Evolutionary conservation across 2,113 vertebrate genomes (phyloP), one percentile per base, ranked within the genome.

Genomic region (Baryphthengus martii): DNA sequence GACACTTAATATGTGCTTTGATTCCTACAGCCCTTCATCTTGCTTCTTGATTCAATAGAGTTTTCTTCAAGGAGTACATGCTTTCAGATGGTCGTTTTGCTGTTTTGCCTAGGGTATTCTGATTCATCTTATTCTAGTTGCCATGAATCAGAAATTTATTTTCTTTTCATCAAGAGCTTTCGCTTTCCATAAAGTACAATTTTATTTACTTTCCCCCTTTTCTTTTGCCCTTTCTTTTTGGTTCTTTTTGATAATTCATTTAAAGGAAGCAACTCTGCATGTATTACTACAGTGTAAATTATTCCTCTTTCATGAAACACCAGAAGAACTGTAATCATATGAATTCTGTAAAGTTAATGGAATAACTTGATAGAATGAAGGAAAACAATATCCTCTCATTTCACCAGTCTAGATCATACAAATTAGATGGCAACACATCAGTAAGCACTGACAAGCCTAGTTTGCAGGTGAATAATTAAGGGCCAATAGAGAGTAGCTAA

Each of bases 41-140:
- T 96, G 65, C 61, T 91, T 85, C 89, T 95, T 89, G 89, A 93
- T 97, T 97, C 59, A 42, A 55, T 17, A 78, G 58, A 89, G 68
- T 95, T 97, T 95, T 78, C 88, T 97, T 97, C 89, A 89, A 95
- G 93, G 79, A 97, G 28, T 83, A 88, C 87, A 45, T 91, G 80
- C 63, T 96, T 97, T 96, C 89, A 89, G 75, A 74, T 87, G 89
- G 75, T 85, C 76, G 13, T 67, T 96, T 93, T 95, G 91, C 88
- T 96, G 56, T 96, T 97, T 89, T 97, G 94, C 95, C 97, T 97
- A 67, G 89, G 95, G 95, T 97, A 96, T 95, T 97, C 70, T 66
- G 80, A 97, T 98, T 98, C 92, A 98, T 98, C 96, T 97, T 93
- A 70, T 81, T 97, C 85, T 96, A 94, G 82, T 77, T 90, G 88